These are phyloP conservation scores for Odocoileus virginianus DNA, from an alignment of 2,113 vertebrate species.

Conservation along the genomic window DNA sequence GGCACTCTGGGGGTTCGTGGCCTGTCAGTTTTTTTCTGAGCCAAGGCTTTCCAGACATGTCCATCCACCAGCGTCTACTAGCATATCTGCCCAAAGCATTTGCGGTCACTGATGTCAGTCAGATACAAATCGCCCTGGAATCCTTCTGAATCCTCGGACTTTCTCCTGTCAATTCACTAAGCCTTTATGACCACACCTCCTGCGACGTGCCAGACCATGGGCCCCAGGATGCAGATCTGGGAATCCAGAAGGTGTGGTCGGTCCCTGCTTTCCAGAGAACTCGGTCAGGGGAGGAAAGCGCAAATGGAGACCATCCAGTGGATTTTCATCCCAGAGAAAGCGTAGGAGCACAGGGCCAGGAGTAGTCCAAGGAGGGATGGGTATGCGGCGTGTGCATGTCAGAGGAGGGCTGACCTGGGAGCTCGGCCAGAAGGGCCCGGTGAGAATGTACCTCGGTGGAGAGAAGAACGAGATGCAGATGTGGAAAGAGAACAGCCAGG, in stretches of 20 bases:
- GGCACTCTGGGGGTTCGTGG: not conserved
- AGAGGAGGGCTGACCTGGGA: not conserved
- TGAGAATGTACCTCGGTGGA: not conserved
- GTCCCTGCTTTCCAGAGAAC: not conserved
- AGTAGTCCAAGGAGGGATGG: not conserved
- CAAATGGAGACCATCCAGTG: not conserved
- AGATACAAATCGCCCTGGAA: not conserved
- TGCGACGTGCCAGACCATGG: not conserved
- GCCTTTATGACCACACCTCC: not conserved
- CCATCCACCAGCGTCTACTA: not conserved
- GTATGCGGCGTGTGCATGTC: not conserved
- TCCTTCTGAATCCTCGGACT: not conserved
- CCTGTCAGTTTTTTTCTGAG: not conserved
- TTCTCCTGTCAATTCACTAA: not conserved
- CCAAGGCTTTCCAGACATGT: not conserved
- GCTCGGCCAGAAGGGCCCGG: not conserved
- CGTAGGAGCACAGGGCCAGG: not conserved
- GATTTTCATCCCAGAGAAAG: not conserved
- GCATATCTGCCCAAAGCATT: not conserved
- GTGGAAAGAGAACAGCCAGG: not conserved
- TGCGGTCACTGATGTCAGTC: not conserved
- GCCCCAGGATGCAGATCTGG: not conserved
- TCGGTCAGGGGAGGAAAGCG: not conserved
- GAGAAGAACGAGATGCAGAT: not conserved
- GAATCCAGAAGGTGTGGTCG: not conserved